Percentiles rank a stretch among this genome's conserved stretches.
Evolutionary conservation across 2,797 vertebrate genomes (phyloP).

Genomic region (Echeneis naucrates): DNA sequence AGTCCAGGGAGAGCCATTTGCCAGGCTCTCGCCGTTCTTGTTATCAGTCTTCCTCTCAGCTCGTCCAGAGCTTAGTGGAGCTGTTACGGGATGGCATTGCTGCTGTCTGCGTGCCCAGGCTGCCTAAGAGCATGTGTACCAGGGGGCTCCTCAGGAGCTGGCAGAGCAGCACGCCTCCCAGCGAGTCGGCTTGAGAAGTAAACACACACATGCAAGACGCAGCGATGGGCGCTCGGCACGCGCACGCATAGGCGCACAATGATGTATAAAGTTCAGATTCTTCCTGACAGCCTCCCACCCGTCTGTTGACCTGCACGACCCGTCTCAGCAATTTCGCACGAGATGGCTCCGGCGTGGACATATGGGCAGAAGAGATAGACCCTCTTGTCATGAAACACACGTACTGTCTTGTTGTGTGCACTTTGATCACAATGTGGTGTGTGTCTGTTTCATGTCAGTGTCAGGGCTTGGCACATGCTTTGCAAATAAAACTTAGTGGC

Average conservation of each 20-base stretch:
- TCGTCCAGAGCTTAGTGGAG: conserved; percentile 40
- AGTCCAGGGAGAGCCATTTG: conserved; percentile 5
- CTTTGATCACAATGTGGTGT: conserved; percentile 14
- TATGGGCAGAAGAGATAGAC: conserved; percentile 25
- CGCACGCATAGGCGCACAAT: neutral
- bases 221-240: neutral
- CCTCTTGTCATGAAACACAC: conserved; percentile 30
- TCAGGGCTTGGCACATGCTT: conserved; percentile 1
- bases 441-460: conserved; percentile 27
- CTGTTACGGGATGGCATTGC: conserved; percentile 35
- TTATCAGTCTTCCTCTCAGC: conserved; percentile 30
- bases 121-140: conserved; percentile 41
- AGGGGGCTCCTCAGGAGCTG: conserved; percentile 51
- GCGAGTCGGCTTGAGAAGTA: conserved; percentile 36
- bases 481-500: conserved; percentile 21
- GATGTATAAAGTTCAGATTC: conserved; percentile 57
- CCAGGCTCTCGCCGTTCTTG: conserved; percentile 28
- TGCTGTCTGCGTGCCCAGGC: conserved; percentile 42
- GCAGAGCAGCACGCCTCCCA: conserved; percentile 46
- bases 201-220: conserved; percentile 36
- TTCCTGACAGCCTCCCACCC: conserved; percentile 42
- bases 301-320: conserved; percentile 37
- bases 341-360: conserved; percentile 34
- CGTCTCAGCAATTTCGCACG: conserved; percentile 27
- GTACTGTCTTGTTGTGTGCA: conserved; percentile 8